A percentile compares a stretch with the other conserved stretches of the same genome.
These are phyloP conservation scores for Ammodytes marinus DNA, from an alignment of 2,113 vertebrate genomes.

Conservation along the genomic window DNA sequence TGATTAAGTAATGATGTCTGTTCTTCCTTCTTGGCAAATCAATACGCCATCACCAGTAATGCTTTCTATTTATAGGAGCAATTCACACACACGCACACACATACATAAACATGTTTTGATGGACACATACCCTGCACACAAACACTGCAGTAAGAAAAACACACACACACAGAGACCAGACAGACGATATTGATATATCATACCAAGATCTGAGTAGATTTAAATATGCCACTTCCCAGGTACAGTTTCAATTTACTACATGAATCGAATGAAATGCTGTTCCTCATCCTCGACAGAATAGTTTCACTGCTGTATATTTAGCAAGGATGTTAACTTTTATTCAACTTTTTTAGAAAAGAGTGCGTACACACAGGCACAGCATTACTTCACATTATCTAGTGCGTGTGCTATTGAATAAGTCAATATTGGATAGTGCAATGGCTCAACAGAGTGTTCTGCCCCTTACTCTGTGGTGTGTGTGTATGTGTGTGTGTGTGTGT, in stretches of 20 bases:
- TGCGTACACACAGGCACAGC: constrained; percentile 5
- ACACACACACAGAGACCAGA: background rate
- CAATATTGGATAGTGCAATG: constrained; percentile 11
- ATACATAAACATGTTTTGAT: background rate
- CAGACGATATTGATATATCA: background rate
- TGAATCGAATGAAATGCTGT: constrained; percentile 28
- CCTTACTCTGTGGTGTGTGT: background rate
- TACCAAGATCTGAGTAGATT: constrained; percentile 11
- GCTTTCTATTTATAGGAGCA: constrained; percentile 13
- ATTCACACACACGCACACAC: background rate
- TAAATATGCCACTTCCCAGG: constrained; percentile 18
- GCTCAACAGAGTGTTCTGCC: background rate
- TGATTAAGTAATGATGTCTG: background rate
- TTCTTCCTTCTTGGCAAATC: constrained; percentile 9
- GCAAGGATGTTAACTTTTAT: constrained; percentile 8
- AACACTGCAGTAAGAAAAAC: background rate
- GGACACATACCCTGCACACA: background rate
- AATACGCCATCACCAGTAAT: constrained; percentile 22
- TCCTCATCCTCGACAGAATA: background rate
- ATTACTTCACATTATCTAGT: constrained; percentile 14
- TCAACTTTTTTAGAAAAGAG: background rate
- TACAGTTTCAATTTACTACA: constrained; percentile 15
- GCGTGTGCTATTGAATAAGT: constrained; percentile 5
- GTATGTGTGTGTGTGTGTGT: background rate
- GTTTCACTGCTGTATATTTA: constrained; percentile 7